phyloP scores from a whole-genome alignment of 2,797 vertebrate genomes.

The Peromyscus eremicus region DNA sequence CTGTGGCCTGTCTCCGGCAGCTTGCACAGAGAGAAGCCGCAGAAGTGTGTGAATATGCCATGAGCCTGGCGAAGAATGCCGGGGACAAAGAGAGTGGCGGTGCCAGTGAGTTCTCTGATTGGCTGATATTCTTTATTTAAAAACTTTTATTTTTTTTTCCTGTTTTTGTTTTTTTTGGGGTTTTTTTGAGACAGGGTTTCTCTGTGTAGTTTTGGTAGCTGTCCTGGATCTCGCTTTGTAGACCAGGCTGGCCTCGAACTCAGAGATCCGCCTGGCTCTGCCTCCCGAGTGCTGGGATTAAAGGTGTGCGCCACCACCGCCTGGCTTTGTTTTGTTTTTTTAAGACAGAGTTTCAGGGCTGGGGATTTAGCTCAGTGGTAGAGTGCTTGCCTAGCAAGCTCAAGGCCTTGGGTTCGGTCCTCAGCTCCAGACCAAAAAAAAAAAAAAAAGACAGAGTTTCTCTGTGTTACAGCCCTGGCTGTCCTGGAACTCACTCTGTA shows the following conservation, averaged over 20 bases:
- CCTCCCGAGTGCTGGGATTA: too few relatives aligned
- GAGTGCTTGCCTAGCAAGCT: too few relatives aligned
- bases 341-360: background rate
- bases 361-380: too few relatives aligned
- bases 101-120: slow-evolving; percentile 91
- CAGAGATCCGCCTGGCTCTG: too few relatives aligned
- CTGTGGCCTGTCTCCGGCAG: slow-evolving; percentile 97
- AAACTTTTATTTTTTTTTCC: background rate
- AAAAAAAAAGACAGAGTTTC: too few relatives aligned
- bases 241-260: too few relatives aligned
- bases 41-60: slow-evolving; percentile 98
- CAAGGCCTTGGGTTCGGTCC: too few relatives aligned
- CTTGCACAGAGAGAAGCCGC: slow-evolving; percentile 97
- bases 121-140: background rate
- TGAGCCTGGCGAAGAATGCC: slow-evolving; percentile 95
- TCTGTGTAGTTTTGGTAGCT: background rate
- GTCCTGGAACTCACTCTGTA: background rate
- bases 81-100: slow-evolving; percentile 93
- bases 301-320: too few relatives aligned
- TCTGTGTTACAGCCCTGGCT: background rate
- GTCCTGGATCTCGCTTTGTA: too few relatives aligned
- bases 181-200: background rate
- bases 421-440: too few relatives aligned
- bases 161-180: too few relatives aligned
- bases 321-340: background rate